Percentiles rank a stretch among this genome's conserved stretches.
phyloP scores from a whole-genome alignment of 2,113 vertebrate genomes.

The Cricetomys ansorgei region DNA sequence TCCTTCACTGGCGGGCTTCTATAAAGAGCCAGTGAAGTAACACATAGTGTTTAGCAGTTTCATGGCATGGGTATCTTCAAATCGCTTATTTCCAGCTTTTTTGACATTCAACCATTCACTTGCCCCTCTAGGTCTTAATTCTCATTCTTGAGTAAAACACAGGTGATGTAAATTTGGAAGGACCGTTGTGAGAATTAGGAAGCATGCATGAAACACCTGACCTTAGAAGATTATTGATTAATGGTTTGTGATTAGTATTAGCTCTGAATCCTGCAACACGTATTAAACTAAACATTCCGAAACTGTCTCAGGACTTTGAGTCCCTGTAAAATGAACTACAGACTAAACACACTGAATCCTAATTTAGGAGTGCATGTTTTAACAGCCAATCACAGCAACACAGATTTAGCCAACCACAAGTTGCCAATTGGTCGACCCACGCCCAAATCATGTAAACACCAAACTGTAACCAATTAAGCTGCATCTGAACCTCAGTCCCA shows the following conservation, averaged over 20 bases:
- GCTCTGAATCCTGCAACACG: background rate
- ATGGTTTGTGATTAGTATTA: background rate
- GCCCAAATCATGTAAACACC: background rate
- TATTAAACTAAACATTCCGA: background rate
- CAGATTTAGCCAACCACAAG: background rate
- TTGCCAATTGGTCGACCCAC: background rate
- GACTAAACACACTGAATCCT: background rate
- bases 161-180: slow-evolving; percentile 15
- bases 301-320: background rate
- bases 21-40: background rate
- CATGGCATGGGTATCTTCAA: background rate
- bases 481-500: background rate
- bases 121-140: background rate
- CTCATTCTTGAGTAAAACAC: slow-evolving; percentile 17
- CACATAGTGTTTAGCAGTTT: background rate
- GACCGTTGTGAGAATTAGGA: background rate
- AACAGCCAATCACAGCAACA: background rate
- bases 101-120: background rate
- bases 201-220: background rate
- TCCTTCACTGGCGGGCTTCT: background rate
- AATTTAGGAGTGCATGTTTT: background rate
- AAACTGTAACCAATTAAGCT: background rate
- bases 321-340: background rate
- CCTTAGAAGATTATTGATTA: slow-evolving; percentile 28
- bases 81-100: background rate